Evolutionary conservation across 2,113 vertebrate genomes (phyloP), one percentile per base, ranked within the genome.

Genomic region (Epinephelus lanceolatus): DNA sequence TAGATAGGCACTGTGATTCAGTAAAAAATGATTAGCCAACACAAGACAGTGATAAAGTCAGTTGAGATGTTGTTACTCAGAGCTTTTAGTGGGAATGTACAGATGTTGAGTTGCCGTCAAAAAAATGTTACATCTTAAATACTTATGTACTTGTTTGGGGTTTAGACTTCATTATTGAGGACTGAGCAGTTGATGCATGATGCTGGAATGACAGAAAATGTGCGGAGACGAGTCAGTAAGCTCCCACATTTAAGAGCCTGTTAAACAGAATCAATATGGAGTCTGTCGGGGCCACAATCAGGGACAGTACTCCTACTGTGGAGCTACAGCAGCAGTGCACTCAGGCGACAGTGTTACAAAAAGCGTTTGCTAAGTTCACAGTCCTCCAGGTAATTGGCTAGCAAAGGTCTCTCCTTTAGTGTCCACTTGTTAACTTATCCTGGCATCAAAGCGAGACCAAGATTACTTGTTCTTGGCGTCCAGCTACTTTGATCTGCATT

Each of bases 41-140:
- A 83, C n/a, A 72, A 63, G 61, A 66, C 68, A 77, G 62, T 40
- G 9, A 68, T 66, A 37, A 59, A 21, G 27, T 42, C 57, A 65
- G 62, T 37, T 37, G 21, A 84, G 40, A 68, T 49, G 51, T 30
- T 51, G 42, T 61, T 55, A 69, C 59, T 56, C 69, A 76, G 71
- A 90, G 69, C 70, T 78, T 83, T 74, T 3, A 25, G 65, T 52
- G 65, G 86, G 83, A 94, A 92, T 90, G 89, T 85, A 75, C 15
- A 80, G 30, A 77, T 76, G 83, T 19, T 9, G 19, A 5, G 17
- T 30, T 80, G 55, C 45, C 73, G 52, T 60, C 60, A 66, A 78
- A 71, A 73, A 19, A 57, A 81, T 61, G 78, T 75, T 67, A 60
- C 19, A 51, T 17, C 69, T 83, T 52, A 40, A 76, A 84, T 30